These are phyloP conservation scores for Pterocles orientalis DNA, from an alignment of 2,113 vertebrate genomes.

Conservation along the genomic window DNA sequence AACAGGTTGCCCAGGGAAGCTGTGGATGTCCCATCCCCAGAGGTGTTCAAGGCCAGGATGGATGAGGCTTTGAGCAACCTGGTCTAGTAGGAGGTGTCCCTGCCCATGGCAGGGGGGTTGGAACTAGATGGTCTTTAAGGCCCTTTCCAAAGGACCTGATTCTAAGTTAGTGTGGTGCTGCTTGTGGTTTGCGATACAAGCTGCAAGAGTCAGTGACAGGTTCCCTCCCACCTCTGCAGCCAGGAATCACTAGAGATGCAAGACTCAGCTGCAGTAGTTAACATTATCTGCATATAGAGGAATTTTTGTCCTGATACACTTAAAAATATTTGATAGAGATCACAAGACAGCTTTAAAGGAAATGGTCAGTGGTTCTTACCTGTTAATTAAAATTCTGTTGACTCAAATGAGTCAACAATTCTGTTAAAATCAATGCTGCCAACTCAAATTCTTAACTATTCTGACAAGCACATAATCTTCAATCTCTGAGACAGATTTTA, in stretches of 20 bases:
- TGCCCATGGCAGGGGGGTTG: too few relatives aligned
- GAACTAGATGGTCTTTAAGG: too few relatives aligned
- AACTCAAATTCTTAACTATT: background rate
- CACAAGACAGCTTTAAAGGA: background rate
- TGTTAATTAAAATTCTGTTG: background rate
- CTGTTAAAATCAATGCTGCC: background rate
- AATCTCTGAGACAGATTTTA: background rate
- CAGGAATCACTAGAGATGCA: background rate
- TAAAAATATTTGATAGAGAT: background rate
- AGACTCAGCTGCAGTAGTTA: background rate
- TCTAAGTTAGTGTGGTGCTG: background rate
- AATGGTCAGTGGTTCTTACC: background rate
- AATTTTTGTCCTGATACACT: background rate
- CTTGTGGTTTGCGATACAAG: background rate
- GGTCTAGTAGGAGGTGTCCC: too few relatives aligned
- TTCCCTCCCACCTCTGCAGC: background rate
- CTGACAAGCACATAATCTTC: background rate
- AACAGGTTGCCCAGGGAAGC: too few relatives aligned
- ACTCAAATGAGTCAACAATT: background rate
- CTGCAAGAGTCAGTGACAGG: background rate
- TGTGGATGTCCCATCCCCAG: too few relatives aligned
- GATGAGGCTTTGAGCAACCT: too few relatives aligned
- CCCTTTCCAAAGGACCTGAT: too few relatives aligned
- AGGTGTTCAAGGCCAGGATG: too few relatives aligned
- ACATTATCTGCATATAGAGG: background rate